Base-by-base conservation (phyloP, 2,113 vertebrate genomes). In the Lepus americanus region DNA sequence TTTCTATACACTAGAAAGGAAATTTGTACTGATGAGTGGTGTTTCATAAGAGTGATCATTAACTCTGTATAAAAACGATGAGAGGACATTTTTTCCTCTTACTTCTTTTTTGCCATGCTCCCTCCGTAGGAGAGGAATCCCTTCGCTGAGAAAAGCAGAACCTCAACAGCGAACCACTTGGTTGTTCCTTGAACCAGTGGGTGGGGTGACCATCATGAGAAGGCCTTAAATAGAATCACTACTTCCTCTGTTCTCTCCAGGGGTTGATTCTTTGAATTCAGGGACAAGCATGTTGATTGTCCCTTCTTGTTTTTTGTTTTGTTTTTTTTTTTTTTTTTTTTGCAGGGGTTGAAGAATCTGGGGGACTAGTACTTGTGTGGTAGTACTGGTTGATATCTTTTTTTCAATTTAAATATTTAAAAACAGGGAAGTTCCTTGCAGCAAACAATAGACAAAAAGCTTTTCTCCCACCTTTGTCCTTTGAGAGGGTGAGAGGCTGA, bases 131-230 rank as follows among this genome's bases (percentile, higher is more conserved):
- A 44, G 44, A 44, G 59, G 22, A 61, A 59, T 67, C 22, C 55
- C 51, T 82, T 14, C 31, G 27, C 29, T 39, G 73, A 70, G 63
- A 66, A 92, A 94, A 94, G 87, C n/a, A 89, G 78, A 92, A 81
- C 67, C 87, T 76, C 1, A 11, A 33, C 61, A 63, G 14, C n/a
- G 67, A 92, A 59, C 3, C 23, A 13, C 27, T 67, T 63, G 55
- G n/a, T 44, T 82, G 81, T 92, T 92, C 44, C 67, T 78, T 69
- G 55, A 87, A 51, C 36, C 27, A 51, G 67, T 67, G 72, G 85
- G 77, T 78, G 78, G 55, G 31, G 61, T 90, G 44, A 72, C 36
- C 59, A 74, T 95, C 64, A 84, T 67, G 69, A 78, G 67, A 79
- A 94, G 64, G n/a, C 19, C 77, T 78, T 64, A 39, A 55, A n/a